These are phyloP conservation scores for Rafetus swinhoei DNA, from an alignment of 2,113 vertebrate genomes.

Conservation along the genomic window DNA sequence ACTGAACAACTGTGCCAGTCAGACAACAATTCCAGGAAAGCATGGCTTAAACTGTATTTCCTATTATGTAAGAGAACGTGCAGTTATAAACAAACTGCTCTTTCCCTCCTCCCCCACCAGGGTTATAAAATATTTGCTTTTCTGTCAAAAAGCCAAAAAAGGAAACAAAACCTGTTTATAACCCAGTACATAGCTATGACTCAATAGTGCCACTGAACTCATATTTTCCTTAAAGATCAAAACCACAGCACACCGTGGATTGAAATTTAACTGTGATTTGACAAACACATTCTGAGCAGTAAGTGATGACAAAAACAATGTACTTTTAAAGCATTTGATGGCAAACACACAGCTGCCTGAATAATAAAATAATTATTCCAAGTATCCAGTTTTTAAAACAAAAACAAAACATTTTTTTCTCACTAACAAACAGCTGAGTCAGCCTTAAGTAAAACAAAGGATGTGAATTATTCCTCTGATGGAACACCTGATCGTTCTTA, in stretches of 20 bases:
- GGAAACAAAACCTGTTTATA: slow-evolving; percentile 1
- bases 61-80: slow-evolving; percentile 64
- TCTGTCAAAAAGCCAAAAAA: slow-evolving; percentile 7
- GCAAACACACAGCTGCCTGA: background rate
- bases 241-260: background rate
- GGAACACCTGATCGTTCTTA: background rate
- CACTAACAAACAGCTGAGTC: slow-evolving; percentile 23
- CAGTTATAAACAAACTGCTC: slow-evolving; percentile 52
- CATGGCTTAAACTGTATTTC: slow-evolving; percentile 40
- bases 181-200: background rate
- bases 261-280: background rate
- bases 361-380: slow-evolving; percentile 41
- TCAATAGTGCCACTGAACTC: background rate
- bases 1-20: slow-evolving; percentile 28
- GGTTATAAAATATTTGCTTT: slow-evolving; percentile 10
- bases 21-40: slow-evolving; percentile 76
- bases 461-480: slow-evolving; percentile 33
- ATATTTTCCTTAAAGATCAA: background rate
- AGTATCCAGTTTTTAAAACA: background rate
- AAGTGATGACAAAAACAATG: background rate
- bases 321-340: slow-evolving; percentile 5
- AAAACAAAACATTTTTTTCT: background rate
- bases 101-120: background rate
- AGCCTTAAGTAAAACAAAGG: slow-evolving; percentile 40
- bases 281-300: slow-evolving; percentile 8